phyloP scores from a whole-genome alignment of 2,797 vertebrate species.

The Gallinago stenura region DNA sequence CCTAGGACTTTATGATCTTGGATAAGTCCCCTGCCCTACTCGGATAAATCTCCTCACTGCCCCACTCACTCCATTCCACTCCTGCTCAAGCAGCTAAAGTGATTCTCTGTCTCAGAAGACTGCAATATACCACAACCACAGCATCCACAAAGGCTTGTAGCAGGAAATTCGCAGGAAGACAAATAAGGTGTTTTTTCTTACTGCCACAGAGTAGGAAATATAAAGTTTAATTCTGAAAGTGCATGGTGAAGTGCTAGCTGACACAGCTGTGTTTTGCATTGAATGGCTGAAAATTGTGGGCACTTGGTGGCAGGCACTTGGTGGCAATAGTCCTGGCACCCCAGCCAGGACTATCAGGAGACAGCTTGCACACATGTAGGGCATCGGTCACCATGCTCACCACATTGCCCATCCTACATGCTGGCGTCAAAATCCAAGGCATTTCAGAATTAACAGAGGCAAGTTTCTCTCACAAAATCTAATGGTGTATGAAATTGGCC shows the following conservation, averaged over 20 bases:
- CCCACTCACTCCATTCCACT: not conserved
- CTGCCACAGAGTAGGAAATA: not conserved
- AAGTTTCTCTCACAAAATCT: not conserved
- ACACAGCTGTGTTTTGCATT: not conserved
- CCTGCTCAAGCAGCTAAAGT: not conserved
- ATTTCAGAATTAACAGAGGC: not conserved
- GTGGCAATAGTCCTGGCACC: not conserved
- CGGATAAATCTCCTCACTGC: not conserved
- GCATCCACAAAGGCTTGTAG: not conserved
- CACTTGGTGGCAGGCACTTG: not conserved
- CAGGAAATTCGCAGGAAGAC: rapidly evolving
- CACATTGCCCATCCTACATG: rapidly evolving
- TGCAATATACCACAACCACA: not conserved
- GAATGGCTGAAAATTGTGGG: not conserved
- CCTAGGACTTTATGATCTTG: not conserved
- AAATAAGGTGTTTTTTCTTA: not conserved
- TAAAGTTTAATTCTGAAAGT: not conserved
- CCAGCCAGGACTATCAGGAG: not conserved
- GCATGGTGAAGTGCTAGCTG: not conserved
- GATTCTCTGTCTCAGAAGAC: not conserved
- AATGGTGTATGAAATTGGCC: not conserved
- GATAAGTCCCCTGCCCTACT: not conserved
- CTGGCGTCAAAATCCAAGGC: not conserved
- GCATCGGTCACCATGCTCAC: rapidly evolving
- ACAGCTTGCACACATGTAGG: rapidly evolving